Evolutionary conservation across 2,797 vertebrate species (phyloP), one percentile per base, ranked within the genome.

Genomic region (Enteromius trimaculatus): DNA sequence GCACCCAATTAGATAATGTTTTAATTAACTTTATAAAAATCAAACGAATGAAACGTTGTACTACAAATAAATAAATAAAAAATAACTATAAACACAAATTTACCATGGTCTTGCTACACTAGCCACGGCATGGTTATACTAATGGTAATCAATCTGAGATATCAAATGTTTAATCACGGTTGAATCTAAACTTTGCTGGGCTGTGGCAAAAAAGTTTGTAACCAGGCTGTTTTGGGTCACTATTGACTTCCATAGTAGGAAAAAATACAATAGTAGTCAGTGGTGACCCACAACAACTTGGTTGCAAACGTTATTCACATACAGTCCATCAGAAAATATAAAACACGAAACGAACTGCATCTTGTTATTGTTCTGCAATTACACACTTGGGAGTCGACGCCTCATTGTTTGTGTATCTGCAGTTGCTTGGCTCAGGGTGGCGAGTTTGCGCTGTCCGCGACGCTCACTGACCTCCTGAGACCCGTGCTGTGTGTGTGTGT

Each of bases 381-480:
- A 34, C 26, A 60, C 26, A 47, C 11, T 31, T n/a, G 17, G 17
- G 26, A 42, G 37, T 60, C 26, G 9, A 51, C 55, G 39, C 58
- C 58, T 64, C 17, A 8, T 23, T 76, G 70, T 71, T 51, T 75
- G 42, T 86, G 81, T 77, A 74, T 34, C 34, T 85, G 21, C 80
- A 39, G 76, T 19, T 75, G 66, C 21, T 39, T n/a, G 58, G 69
- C 87, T 76, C 71, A 4, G 44, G 88, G 72, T 82, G 88, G 85
- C 86, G 82, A 69, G 31, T 81, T 39, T 80, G 82, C 62, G 72
- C 80, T 78, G 71, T 19, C 58, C 6, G 37, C 34, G 13, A 65
- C 58, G 34, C 23, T 69, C 29, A 37, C 37, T 62, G 5, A 34
- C 53, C 55, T 66, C 37, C 34, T 7, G 51, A 83, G 49, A 53